Conservation (phyloP, 2,888 invertebrate species). For the Drosophila siamana region DNA sequence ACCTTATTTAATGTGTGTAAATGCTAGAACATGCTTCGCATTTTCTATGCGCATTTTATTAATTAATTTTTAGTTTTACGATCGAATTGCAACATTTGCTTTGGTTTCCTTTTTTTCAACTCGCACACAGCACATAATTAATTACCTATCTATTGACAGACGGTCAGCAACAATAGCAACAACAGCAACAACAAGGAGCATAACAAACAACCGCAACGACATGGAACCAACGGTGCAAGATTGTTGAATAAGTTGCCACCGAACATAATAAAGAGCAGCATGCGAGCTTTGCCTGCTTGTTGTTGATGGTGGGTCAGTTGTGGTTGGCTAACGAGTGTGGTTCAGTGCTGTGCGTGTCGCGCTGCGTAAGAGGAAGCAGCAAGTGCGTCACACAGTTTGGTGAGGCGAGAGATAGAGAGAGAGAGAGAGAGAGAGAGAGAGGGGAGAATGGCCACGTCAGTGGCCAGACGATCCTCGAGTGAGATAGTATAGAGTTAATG, state of each 20-base stretch:
- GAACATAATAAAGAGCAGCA: conserved; percentile 32
- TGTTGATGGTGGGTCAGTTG: conserved; percentile 52
- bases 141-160: conserved; percentile 47
- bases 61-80: conserved; percentile 31
- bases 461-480: conserved; percentile 35
- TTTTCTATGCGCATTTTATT: conserved; percentile 31
- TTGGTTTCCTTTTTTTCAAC: conserved; percentile 8
- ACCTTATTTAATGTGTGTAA: conserved; percentile 10
- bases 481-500: conserved; percentile 39
- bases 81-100: conserved; percentile 32
- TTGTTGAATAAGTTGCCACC: conserved; percentile 19
- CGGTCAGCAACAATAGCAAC: conserved; percentile 34
- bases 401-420: no score
- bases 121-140: conserved; percentile 38
- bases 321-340: conserved; percentile 32
- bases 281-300: no score
- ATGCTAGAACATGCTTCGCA: conserved; percentile 35
- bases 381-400: no score
- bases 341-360: conserved; percentile 16
- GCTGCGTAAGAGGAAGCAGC: not conserved
- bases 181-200: conserved; percentile 11
- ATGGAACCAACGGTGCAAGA: conserved; percentile 19
- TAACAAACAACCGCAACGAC: not conserved
- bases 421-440: not conserved
- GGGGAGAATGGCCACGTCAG: no score